Percentiles rank a stretch among this genome's conserved stretches.
These are phyloP conservation scores for Elephas maximus DNA, from an alignment of 2,113 vertebrate species.

Conservation along the genomic window DNA sequence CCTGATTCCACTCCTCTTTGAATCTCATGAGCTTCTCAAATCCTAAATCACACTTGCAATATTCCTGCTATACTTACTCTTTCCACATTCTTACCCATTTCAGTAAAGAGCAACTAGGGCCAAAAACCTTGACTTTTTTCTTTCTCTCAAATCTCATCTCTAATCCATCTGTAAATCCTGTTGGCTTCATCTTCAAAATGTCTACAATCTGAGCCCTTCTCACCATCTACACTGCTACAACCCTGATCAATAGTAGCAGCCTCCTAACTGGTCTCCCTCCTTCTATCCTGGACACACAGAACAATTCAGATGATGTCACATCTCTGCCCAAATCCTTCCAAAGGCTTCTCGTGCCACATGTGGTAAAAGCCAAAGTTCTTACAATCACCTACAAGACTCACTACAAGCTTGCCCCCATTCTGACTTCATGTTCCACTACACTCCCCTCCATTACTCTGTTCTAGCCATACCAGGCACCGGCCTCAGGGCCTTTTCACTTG, in stretches of 20 bases:
- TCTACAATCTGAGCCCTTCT: not conserved
- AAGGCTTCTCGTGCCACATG: not conserved
- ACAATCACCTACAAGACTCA: not conserved
- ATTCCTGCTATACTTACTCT: not conserved
- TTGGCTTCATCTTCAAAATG: not conserved
- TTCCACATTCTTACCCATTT: not conserved
- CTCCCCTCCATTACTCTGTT: not conserved
- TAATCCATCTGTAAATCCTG: not conserved
- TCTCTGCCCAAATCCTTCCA: not conserved
- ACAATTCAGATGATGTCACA: slow-evolving; percentile 39
- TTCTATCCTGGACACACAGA: slow-evolving; percentile 32
- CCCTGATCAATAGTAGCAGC: not conserved
- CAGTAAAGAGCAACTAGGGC: not conserved
- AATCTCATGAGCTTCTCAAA: not conserved
- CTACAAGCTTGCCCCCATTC: not conserved
- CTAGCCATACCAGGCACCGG: not conserved
- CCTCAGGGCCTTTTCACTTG: not conserved
- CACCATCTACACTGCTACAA: not conserved
- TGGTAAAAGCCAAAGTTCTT: not conserved
- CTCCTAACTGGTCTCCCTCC: not conserved
- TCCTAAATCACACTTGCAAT: not conserved
- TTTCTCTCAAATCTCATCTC: not conserved
- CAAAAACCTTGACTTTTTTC: not conserved
- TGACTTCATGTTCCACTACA: not conserved
- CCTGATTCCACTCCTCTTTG: not conserved